A percentile compares a stretch with the other conserved stretches of the same genome.
These are phyloP conservation scores for Ahaetulla prasina DNA, from an alignment of 2,113 vertebrate species.

Conservation along the genomic window DNA sequence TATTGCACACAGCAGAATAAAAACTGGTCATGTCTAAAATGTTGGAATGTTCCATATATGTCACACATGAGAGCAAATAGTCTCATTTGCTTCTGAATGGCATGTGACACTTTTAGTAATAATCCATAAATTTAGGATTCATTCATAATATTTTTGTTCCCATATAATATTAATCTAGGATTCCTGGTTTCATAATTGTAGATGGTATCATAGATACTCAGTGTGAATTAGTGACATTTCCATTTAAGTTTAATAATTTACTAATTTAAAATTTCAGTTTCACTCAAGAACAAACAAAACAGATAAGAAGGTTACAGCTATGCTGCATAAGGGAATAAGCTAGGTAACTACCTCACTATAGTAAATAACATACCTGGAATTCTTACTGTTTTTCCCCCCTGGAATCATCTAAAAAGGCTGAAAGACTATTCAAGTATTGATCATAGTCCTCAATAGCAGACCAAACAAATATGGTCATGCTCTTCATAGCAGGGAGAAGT, in stretches of 20 bases:
- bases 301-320: not conserved
- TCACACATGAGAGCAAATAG: not conserved
- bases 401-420: not conserved
- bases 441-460: too few species aligned
- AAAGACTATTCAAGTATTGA: not conserved
- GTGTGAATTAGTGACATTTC: not conserved
- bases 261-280: not conserved
- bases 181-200: not conserved
- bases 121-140: not conserved
- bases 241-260: not conserved
- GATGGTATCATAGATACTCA: not conserved
- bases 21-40: not conserved
- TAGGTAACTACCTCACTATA: not conserved
- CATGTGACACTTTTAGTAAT: not conserved
- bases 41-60: not conserved
- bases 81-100: not conserved
- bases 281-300: not conserved
- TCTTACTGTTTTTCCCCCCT: not conserved
- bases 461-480: too few species aligned
- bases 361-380: not conserved
- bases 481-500: too few species aligned
- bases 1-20: not conserved
- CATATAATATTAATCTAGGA: not conserved
- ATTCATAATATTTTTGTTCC: not conserved
- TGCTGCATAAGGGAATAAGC: not conserved